Percentiles rank a stretch among this genome's conserved stretches.
Evolutionary conservation across 2,113 vertebrate species (phyloP).

Genomic region (Nymphicus hollandicus): DNA sequence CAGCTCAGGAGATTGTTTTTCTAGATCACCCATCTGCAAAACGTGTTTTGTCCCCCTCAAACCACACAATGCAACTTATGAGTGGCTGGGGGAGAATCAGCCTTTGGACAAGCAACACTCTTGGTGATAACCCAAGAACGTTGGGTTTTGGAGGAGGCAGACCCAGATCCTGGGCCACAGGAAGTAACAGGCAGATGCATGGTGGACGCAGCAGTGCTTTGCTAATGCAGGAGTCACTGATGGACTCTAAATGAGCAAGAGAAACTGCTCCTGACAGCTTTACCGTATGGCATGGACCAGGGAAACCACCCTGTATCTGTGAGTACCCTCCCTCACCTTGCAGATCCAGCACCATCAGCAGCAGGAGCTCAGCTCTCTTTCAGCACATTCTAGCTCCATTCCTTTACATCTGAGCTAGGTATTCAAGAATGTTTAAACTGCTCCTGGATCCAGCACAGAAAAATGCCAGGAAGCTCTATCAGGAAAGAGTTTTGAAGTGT

Average conservation of each 20-base stretch:
- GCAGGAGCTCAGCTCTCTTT: not conserved
- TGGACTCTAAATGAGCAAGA: not conserved
- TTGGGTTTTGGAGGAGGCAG: not conserved
- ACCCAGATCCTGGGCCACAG: not conserved
- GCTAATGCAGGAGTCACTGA: not conserved
- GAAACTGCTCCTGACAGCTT: not conserved
- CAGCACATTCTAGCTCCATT: not conserved
- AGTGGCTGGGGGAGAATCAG: not conserved
- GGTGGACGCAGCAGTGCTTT: not conserved
- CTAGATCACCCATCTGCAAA: not conserved
- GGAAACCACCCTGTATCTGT: not conserved
- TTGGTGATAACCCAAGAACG: not conserved
- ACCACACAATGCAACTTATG: not conserved
- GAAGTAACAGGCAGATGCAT: not conserved
- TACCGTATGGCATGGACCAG: not conserved
- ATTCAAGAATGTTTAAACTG: not conserved
- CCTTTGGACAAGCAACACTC: not conserved
- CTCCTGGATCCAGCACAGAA: not conserved
- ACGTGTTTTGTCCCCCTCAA: not conserved
- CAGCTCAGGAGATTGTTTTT: not conserved
- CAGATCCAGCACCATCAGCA: accelerated
- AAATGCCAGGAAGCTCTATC: not conserved
- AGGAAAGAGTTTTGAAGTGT: not conserved
- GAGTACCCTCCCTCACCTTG: not conserved
- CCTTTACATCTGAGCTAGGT: not conserved